Base-by-base conservation (phyloP, 2,888 invertebrate species). In the Bembecia ichneumoniformis region DNA sequence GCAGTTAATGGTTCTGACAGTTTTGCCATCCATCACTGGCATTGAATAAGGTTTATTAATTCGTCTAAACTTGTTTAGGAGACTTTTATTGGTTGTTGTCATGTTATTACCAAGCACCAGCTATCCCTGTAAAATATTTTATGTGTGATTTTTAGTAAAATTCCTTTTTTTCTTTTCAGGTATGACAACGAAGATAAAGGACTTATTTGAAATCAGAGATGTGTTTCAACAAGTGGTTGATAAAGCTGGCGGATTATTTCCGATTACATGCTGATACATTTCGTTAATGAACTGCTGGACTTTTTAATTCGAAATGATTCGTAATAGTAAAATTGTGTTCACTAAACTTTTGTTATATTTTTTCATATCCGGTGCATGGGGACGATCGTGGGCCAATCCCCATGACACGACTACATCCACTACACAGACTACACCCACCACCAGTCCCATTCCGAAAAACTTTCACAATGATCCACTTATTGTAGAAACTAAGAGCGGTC, bases 401-500 rank as follows among this genome's bases (percentile, higher is more conserved):
- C 88, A 88, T 58, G 87, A 87, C 53, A 87, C 87, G 0, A 87
- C 87, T 4, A 88, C 87, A 1, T 86, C 87, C 4, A 86, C 87
- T 1, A 87, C 87, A 11, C 80, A 83, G 59, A 83, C 83, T 0
- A 86, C 87, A 9, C 84, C 88, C 1, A 87, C 84, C 13, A 87
- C 87, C 43, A 86, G 75, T 54, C 75, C 74, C 4, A 66, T 69
- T 49, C 87, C 87, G 50, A 87, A 83, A 63, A 87, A 87, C 59
- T 81, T 88, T 57, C 87, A 88, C 62, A 87, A 87, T 72, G 95
- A 95, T 74, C 93, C 94, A 0, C 87, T 95, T 54, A 91, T 95
- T 49, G 94, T 96, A 46, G 93, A 94, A 75, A 96, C 96, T 17
- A 93, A 91, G 58, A 93, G 92, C 64, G 96, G 96, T 1, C 89